Conservation (phyloP, 2,113 vertebrate species). For the Oreochromis spilurus region DNA sequence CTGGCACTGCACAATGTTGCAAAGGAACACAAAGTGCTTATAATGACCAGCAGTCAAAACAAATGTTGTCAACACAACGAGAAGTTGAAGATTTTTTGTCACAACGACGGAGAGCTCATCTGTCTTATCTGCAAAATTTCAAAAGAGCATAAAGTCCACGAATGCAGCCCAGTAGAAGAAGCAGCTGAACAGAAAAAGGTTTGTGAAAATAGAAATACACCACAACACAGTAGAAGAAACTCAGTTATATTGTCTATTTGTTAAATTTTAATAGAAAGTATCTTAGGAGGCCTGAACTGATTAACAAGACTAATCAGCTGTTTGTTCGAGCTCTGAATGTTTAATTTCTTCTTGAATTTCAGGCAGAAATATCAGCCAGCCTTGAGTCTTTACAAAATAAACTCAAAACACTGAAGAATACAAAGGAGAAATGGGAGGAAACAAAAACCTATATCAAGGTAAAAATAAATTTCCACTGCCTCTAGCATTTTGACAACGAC, state of each 20-base stretch:
- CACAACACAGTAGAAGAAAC: not conserved
- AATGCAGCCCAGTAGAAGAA: constrained; percentile 49
- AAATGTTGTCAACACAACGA: constrained; percentile 49
- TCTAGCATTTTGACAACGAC: not conserved
- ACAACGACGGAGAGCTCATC: constrained; percentile 54
- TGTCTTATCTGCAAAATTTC: constrained; percentile 56
- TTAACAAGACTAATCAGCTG: no score
- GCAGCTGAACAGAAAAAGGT: constrained; percentile 61
- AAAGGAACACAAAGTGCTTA: constrained; percentile 22
- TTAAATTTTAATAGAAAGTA: not conserved
- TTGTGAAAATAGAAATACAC: not conserved
- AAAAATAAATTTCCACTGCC: fast-evolving
- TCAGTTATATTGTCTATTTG: not conserved
- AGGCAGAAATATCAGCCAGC: constrained; percentile 45
- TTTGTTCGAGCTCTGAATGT: not conserved
- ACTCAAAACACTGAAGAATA: constrained; percentile 34
- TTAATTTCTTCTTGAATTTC: not conserved
- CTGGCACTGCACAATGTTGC: constrained; percentile 51
- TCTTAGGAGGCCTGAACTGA: not conserved
- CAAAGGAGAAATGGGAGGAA: constrained; percentile 46
- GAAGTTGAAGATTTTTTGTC: constrained; percentile 59
- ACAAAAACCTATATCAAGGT: constrained; percentile 57
- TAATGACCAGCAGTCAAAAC: not conserved
- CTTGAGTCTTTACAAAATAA: constrained; percentile 48
- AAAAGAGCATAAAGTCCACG: constrained; percentile 56